Percentiles rank a stretch among this genome's conserved stretches.
Conservation (phyloP, 1,140 invertebrate species). For the Drusus annulatus region DNA sequence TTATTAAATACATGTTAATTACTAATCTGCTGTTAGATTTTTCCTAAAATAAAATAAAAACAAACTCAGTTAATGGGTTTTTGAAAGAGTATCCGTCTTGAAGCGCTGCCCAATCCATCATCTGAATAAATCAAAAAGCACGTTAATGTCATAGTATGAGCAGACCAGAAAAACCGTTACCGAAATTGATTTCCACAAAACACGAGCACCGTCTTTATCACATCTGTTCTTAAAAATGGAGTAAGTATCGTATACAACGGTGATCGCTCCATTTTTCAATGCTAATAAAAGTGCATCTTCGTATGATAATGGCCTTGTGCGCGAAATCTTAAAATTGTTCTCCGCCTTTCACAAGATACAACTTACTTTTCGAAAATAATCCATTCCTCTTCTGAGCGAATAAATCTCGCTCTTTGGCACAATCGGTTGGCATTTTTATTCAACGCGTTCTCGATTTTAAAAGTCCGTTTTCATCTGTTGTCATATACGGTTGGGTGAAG, state of each 20-base stretch:
- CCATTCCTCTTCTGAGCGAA: background rate
- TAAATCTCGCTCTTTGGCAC: slow-evolving; percentile 21
- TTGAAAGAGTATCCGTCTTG: no score
- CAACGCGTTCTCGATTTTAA: slow-evolving; percentile 8
- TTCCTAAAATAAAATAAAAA: no score
- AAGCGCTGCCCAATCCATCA: background rate
- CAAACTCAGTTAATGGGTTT: no score
- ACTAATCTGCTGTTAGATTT: no score
- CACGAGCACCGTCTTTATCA: background rate
- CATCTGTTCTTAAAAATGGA: slow-evolving; percentile 7
- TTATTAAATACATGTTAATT: no score
- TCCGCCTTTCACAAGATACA: slow-evolving; percentile 29
- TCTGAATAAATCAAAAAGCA: background rate
- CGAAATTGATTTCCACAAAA: background rate
- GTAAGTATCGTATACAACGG: background rate
- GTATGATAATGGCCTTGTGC: slow-evolving; percentile 15
- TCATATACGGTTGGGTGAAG: background rate
- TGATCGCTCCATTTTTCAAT: slow-evolving; percentile 18
- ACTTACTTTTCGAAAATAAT: slow-evolving; percentile 39
- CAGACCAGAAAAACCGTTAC: background rate
- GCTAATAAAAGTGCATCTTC: slow-evolving; percentile 23
- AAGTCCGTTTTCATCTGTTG: slow-evolving; percentile 6
- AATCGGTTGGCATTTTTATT: slow-evolving; percentile 6
- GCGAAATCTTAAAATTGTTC: slow-evolving; percentile 11
- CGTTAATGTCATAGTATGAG: background rate